A percentile compares a stretch with the other conserved stretches of the same genome.
phyloP scores from a whole-genome alignment of 35 echinoderm and acorn worm genomes.

The Lytechinus pictus region DNA sequence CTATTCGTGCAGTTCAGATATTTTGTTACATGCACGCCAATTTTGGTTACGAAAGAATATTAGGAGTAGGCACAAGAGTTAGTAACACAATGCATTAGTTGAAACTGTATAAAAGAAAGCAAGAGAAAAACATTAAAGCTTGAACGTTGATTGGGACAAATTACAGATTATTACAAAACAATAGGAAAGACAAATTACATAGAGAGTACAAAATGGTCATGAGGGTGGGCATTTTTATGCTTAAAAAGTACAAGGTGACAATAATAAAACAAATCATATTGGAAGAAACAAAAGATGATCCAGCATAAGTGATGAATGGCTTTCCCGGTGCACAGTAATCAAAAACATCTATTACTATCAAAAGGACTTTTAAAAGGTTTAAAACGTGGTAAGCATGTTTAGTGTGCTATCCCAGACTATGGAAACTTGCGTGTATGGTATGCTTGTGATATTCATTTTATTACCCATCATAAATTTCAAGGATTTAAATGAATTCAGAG shows the following conservation, averaged over 20 bases:
- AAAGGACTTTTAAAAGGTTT: too few species aligned
- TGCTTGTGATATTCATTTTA: too few species aligned
- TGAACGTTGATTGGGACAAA: not conserved
- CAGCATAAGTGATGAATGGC: not conserved
- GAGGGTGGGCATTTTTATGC: not conserved
- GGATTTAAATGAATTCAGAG: too few species aligned
- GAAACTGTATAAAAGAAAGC: not conserved
- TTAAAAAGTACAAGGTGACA: not conserved
- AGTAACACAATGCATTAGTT: not conserved
- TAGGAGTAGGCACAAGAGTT: too few species aligned
- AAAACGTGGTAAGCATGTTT: too few species aligned
- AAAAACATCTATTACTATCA: too few species aligned
- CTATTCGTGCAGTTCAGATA: not conserved
- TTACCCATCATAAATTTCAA: too few species aligned
- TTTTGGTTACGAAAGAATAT: not conserved
- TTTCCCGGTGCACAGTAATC: too few species aligned
- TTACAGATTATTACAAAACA: not conserved
- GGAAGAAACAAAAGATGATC: not conserved
- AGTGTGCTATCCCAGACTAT: too few species aligned
- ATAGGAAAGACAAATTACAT: not conserved
- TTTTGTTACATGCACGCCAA: not conserved
- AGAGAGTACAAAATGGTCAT: not conserved
- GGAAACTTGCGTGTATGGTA: too few species aligned
- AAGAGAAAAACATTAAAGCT: not conserved
- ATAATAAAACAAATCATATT: not conserved